Evolutionary conservation across 2,113 vertebrate species (phyloP).

Genomic region (Rhagologus leucostigma): DNA sequence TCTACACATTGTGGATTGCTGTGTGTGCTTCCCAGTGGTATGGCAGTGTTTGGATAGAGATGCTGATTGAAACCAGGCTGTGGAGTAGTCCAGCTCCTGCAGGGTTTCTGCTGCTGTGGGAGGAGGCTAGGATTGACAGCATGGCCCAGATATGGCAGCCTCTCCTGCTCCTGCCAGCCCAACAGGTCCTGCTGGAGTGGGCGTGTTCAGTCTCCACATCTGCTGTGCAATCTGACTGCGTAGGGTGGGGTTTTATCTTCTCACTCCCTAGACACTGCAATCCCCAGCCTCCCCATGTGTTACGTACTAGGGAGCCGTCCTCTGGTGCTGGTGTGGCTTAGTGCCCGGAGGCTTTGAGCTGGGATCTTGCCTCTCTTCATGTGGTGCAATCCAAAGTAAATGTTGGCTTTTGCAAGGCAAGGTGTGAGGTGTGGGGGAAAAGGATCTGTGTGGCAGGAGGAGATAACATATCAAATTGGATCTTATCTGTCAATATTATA

Average conservation of each 20-base stretch:
- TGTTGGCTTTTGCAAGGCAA: neutral
- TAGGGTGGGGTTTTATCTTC: neutral
- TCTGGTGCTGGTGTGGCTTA: neutral
- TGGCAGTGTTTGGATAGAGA: accelerated
- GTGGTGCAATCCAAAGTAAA: neutral
- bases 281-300: neutral
- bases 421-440: neutral
- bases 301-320: neutral
- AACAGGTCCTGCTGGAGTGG: neutral
- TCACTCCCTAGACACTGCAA: neutral
- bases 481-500: neutral
- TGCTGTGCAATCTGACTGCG: neutral
- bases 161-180: neutral
- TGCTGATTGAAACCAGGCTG: neutral
- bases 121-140: neutral
- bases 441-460: neutral
- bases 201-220: neutral
- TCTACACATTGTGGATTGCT: accelerated
- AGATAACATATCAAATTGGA: neutral
- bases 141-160: neutral
- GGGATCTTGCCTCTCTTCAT: neutral
- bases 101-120: neutral
- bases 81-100: neutral
- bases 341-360: neutral
- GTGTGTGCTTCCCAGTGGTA: neutral